Evolutionary conservation across 2,113 vertebrate species (phyloP).

Genomic region (Potamarius usumacintae): DNA sequence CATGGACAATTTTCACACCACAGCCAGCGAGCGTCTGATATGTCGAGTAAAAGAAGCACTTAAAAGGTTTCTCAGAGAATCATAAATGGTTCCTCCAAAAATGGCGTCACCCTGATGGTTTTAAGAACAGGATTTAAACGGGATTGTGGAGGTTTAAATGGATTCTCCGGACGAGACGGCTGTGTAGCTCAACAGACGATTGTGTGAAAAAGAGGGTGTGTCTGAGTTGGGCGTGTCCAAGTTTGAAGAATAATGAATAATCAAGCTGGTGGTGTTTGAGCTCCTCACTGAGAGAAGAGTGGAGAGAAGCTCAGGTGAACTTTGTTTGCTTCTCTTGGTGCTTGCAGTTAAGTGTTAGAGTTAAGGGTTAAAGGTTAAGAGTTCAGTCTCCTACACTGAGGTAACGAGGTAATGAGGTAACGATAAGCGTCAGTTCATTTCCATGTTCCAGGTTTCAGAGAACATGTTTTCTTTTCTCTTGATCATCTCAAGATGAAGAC

Average conservation of each 20-base stretch:
- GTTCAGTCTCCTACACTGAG: not conserved
- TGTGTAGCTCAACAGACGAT: not conserved
- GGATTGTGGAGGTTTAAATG: not conserved
- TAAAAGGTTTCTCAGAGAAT: not conserved
- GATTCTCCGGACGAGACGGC: not conserved
- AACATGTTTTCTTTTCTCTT: slow-evolving; percentile 21
- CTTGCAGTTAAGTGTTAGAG: not conserved
- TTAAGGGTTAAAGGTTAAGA: too few species aligned
- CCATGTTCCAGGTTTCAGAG: not conserved
- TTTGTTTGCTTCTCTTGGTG: not conserved
- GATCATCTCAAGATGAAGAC: not conserved
- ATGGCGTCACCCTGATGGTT: not conserved
- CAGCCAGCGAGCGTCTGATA: too few species aligned
- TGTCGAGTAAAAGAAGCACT: too few species aligned
- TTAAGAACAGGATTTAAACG: not conserved
- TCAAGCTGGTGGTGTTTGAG: slow-evolving; percentile 38
- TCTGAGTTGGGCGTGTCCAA: not conserved
- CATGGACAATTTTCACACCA: too few species aligned
- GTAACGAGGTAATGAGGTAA: not conserved
- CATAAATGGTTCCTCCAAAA: not conserved
- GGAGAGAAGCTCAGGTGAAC: not conserved
- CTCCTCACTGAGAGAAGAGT: not conserved
- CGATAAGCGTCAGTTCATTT: not conserved
- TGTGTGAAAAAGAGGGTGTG: not conserved
- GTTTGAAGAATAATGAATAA: slow-evolving; percentile 28